Base-by-base conservation (phyloP, 2,888 invertebrate species). In the Caenorhabditis panamensis region DNA sequence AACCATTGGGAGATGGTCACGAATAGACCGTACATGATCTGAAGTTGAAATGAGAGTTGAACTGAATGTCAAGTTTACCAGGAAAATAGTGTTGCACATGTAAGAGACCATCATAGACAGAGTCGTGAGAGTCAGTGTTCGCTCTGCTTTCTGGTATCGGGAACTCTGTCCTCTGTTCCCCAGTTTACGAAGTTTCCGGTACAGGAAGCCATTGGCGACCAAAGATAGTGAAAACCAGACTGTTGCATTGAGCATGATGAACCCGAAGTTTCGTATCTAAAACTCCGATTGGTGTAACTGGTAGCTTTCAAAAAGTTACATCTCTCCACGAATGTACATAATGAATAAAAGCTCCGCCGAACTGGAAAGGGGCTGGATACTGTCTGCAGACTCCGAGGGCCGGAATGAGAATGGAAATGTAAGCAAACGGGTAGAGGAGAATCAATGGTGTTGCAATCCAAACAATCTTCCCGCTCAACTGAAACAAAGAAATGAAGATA, bases 11-110 rank as follows among this genome's bases (percentile, higher is more conserved):
- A 24, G 51, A 24, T 13, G 22, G 22, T 24, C 18, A 26, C 26
- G 24, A 51, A 51, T 2, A 51, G 26, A 13, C 51, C 51, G 51
- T 51, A 26, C 51, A 51, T 51, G 24, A 51, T 26, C 51, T 51
- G 51, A 51, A 51, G 6, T n/a, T n/a, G 31, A 31, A 31, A 9
- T 31, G 9, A 6, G 5, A 31, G 31, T 31, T 31, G 31, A 31
- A 31, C 9, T 6, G 31, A 41, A 11, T 6, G 41, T 6, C 13
- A 6, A 13, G 41, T 6, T 6, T 18, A 47, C 47, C 5, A 47
- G 18, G 47, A 47, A 47, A 5, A 24, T 24, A 11, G 51, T 24
- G 11, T 51, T 51, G 51, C 51, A 51, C 18, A 51, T 1, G 13
- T 51, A 51, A 11, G 24, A 22, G 51, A 51, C 26, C 26, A 51